A percentile compares a stretch with the other conserved stretches of the same genome.
Evolutionary conservation across 2,888 invertebrate genomes (phyloP).

Genomic region (Hypomecis atomaria): DNA sequence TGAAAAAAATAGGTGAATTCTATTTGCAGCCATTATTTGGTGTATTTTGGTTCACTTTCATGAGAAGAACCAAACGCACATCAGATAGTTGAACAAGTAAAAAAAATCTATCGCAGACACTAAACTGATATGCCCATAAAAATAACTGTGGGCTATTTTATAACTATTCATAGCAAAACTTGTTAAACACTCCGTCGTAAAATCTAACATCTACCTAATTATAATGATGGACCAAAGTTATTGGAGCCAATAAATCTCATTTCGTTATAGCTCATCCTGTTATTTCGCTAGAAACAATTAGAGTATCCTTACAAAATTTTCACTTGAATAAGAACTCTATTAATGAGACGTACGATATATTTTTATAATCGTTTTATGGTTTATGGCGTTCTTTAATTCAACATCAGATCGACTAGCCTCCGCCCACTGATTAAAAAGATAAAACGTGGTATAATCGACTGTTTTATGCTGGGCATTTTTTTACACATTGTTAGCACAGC

Average conservation of each 20-base stretch:
- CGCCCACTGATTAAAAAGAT: conserved; percentile 80
- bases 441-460: conserved; percentile 76
- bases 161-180: conserved; percentile 5
- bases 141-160: background rate
- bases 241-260: conserved; percentile 23
- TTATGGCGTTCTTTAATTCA: conserved; percentile 55
- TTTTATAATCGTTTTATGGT: conserved; percentile 19
- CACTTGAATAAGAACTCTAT: conserved; percentile 11
- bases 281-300: conserved; percentile 46
- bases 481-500: conserved; percentile 70
- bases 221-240: conserved; percentile 19
- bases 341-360: conserved; percentile 3
- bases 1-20: no score
- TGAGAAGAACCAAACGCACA: no score
- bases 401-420: conserved; percentile 43
- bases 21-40: no score
- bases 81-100: no score
- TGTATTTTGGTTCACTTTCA: no score
- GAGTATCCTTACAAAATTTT: conserved; percentile 21
- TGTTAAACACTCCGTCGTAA: conserved; percentile 13
- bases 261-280: conserved; percentile 59
- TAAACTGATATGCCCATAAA: conserved; percentile 2
- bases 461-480: conserved; percentile 75
- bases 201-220: conserved; percentile 24
- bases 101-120: background rate